phyloP scores from a whole-genome alignment of 2,797 vertebrate genomes.

The Triplophysa bombifrons region DNA sequence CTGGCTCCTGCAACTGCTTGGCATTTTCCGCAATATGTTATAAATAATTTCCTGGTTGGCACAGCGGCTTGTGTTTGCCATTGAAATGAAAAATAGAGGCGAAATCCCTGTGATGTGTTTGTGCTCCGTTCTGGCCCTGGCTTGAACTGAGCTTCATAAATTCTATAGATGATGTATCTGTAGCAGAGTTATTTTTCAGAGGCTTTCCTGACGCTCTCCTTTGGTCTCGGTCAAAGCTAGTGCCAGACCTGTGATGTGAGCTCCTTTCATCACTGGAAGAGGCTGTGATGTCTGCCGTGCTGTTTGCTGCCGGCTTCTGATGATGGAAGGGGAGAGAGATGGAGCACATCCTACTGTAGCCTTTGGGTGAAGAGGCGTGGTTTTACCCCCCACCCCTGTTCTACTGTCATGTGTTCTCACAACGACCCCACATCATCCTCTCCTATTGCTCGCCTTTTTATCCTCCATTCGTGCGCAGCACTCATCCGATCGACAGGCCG shows the following conservation, averaged over 20 bases:
- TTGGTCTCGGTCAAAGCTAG: slow-evolving; percentile 67
- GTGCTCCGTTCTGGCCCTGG: slow-evolving; percentile 76
- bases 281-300: slow-evolving; percentile 46
- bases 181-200: slow-evolving; percentile 70
- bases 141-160: slow-evolving; percentile 80
- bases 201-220: slow-evolving; percentile 38
- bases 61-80: slow-evolving; percentile 71
- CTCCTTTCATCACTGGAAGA: slow-evolving; percentile 51
- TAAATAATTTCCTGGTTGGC: slow-evolving; percentile 76
- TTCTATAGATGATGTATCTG: slow-evolving; percentile 79
- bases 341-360: slow-evolving; percentile 23
- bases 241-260: slow-evolving; percentile 50
- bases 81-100: slow-evolving; percentile 76
- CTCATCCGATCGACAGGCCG: slow-evolving; percentile 80
- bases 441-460: slow-evolving; percentile 56
- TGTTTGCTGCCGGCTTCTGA: slow-evolving; percentile 44
- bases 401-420: slow-evolving; percentile 23
- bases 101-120: slow-evolving; percentile 79
- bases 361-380: slow-evolving; percentile 45
- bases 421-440: slow-evolving; percentile 47
- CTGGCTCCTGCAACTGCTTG: slow-evolving; percentile 74
- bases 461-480: slow-evolving; percentile 75
- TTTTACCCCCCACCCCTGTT: slow-evolving; percentile 23
- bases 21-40: slow-evolving; percentile 78
- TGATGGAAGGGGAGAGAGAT: slow-evolving; percentile 36